These are phyloP conservation scores for Urocolius indicus DNA, from an alignment of 2,113 vertebrate species.

Conservation along the genomic window DNA sequence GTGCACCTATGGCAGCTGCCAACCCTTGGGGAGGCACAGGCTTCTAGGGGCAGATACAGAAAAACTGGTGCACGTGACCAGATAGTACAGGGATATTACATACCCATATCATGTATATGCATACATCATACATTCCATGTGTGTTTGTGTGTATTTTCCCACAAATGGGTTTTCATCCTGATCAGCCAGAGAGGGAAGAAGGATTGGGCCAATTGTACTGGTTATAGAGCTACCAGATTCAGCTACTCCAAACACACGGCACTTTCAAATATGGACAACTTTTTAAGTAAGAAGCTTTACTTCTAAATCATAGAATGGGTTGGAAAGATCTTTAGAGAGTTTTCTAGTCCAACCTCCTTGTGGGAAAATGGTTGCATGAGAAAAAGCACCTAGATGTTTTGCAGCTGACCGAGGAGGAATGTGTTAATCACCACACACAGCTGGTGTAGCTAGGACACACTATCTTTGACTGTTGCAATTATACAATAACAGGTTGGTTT, in stretches of 20 bases:
- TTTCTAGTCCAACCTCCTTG: no score
- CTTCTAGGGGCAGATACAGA: background rate
- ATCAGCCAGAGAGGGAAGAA: background rate
- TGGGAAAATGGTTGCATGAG: no score
- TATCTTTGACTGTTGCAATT: no score
- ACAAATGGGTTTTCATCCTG: background rate
- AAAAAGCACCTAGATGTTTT: no score
- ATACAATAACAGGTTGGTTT: no score
- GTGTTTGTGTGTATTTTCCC: background rate
- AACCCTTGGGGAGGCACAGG: background rate
- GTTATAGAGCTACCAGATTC: background rate
- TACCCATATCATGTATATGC: background rate
- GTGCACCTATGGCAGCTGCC: background rate
- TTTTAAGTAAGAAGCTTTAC: background rate
- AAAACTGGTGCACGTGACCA: background rate
- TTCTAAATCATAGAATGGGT: background rate
- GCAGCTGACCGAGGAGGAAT: no score
- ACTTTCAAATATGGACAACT: background rate
- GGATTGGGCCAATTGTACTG: background rate
- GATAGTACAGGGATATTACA: background rate
- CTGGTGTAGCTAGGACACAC: no score
- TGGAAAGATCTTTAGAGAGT: no score
- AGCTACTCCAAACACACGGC: background rate
- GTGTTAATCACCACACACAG: no score
- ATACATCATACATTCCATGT: no score